phyloP scores from a whole-genome alignment of 2,797 vertebrate species.

The Oreonectes daqikongensis region DNA sequence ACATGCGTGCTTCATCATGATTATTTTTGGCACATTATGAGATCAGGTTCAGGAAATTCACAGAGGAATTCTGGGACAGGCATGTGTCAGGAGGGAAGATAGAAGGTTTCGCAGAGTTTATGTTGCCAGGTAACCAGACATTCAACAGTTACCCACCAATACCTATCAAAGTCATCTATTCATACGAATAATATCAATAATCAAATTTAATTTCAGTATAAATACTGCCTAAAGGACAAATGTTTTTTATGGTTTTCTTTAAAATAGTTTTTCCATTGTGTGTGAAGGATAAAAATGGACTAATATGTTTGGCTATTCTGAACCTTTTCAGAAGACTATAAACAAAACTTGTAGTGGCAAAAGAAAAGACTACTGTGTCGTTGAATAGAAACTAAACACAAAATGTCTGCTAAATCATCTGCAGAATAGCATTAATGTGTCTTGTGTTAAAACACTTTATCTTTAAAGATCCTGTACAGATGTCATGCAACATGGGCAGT shows the following conservation, averaged over 20 bases:
- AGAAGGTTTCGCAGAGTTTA: conserved; percentile 34
- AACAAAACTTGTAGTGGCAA: too few relatives aligned
- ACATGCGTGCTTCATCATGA: neutral
- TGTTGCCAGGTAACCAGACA: conserved; percentile 52
- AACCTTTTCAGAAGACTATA: too few relatives aligned
- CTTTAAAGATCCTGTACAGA: neutral
- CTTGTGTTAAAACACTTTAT: neutral
- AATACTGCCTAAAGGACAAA: too few relatives aligned
- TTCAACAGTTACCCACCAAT: conserved; percentile 6
- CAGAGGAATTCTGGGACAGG: neutral
- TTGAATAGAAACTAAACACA: too few relatives aligned
- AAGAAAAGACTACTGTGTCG: too few relatives aligned
- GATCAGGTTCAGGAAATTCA: conserved; percentile 31
- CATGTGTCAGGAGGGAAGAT: conserved; percentile 22
- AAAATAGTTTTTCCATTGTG: too few relatives aligned
- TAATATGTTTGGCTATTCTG: too few relatives aligned
- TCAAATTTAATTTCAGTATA: too few relatives aligned
- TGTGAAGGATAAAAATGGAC: too few relatives aligned
- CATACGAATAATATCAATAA: too few relatives aligned
- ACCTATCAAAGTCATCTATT: conserved; percentile 16
- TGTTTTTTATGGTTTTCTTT: too few relatives aligned
- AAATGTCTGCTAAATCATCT: too few relatives aligned
- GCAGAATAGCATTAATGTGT: neutral
- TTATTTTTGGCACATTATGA: conserved; percentile 17
- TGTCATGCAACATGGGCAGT: conserved; percentile 8